Percentiles rank a stretch among this genome's conserved stretches.
Conservation (phyloP, 37 sponge, comb jelly and placozoan genomes). For the Cladorhizidae sp. region DNA sequence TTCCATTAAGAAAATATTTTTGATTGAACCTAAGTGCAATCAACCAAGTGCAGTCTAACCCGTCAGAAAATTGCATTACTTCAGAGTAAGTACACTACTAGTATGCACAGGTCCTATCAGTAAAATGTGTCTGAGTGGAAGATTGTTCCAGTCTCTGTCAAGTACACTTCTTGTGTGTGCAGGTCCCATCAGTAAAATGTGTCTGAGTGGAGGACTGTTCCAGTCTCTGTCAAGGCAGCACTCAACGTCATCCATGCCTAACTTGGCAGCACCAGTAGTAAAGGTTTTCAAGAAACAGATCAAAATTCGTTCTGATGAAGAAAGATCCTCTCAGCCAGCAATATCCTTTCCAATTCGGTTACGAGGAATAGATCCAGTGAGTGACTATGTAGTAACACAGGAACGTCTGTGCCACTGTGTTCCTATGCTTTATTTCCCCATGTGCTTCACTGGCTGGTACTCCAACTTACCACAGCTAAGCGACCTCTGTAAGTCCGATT, state of each 20-base stretch:
- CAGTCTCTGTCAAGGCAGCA: neutral
- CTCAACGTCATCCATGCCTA: neutral
- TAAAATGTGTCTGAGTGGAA: neutral
- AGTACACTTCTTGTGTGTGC: neutral
- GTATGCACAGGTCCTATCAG: slow-evolving; percentile 1
- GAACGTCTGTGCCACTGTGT: no score
- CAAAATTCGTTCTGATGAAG: neutral
- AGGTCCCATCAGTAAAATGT: slow-evolving; percentile 8
- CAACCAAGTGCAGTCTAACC: no score
- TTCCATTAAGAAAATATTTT: no score
- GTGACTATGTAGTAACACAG: no score
- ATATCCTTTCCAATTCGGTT: neutral
- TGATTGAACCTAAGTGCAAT: no score
- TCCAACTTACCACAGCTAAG: no score
- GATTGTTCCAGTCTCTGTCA: neutral
- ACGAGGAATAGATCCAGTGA: slow-evolving; percentile 23
- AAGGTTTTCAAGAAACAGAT: slow-evolving; percentile 58
- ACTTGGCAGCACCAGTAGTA: neutral
- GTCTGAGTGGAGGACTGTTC: neutral
- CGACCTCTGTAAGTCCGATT: no score
- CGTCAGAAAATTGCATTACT: no score
- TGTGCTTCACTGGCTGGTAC: no score
- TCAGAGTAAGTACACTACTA: neutral
- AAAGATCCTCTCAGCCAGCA: neutral
- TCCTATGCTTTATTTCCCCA: no score